Percentiles rank a stretch among this genome's conserved stretches.
These are phyloP conservation scores for Platichthys stellatus DNA, from an alignment of 2,113 vertebrate species.

Conservation along the genomic window DNA sequence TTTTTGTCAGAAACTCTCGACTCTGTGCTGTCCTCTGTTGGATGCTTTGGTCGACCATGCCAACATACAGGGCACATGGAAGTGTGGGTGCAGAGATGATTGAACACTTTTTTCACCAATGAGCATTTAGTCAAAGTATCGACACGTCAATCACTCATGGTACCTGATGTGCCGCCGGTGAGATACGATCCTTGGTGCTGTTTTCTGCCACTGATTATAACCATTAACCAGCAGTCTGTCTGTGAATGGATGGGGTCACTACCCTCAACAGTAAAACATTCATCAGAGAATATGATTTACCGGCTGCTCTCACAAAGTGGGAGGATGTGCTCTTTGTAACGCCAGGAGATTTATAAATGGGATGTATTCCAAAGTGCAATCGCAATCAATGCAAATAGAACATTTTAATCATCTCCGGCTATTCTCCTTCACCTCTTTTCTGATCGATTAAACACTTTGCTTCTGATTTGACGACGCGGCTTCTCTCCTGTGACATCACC, in stretches of 20 bases:
- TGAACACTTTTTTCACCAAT: background rate
- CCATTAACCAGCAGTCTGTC: conserved; percentile 42
- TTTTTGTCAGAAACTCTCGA: too few species aligned
- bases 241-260: conserved; percentile 39
- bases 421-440: conserved; percentile 21
- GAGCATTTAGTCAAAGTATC: background rate
- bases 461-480: conserved; percentile 5
- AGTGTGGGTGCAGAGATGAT: too few species aligned
- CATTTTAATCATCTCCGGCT: conserved; percentile 30
- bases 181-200: conserved; percentile 13
- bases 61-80: too few species aligned
- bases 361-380: conserved; percentile 25
- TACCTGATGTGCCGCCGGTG: conserved; percentile 20
- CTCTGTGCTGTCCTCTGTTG: background rate
- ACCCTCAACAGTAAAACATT: conserved; percentile 36
- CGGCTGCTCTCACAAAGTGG: conserved; percentile 2
- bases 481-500: conserved; percentile 2
- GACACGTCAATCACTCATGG: background rate
- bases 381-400: conserved; percentile 34
- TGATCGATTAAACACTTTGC: conserved; percentile 30
- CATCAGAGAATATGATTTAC: conserved; percentile 45
- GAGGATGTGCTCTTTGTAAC: conserved; percentile 5
- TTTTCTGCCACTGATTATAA: conserved; percentile 29
- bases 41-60: background rate
- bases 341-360: conserved; percentile 2